Base-by-base conservation (phyloP, 2,113 vertebrate species). In the Saguinus imperator region DNA sequence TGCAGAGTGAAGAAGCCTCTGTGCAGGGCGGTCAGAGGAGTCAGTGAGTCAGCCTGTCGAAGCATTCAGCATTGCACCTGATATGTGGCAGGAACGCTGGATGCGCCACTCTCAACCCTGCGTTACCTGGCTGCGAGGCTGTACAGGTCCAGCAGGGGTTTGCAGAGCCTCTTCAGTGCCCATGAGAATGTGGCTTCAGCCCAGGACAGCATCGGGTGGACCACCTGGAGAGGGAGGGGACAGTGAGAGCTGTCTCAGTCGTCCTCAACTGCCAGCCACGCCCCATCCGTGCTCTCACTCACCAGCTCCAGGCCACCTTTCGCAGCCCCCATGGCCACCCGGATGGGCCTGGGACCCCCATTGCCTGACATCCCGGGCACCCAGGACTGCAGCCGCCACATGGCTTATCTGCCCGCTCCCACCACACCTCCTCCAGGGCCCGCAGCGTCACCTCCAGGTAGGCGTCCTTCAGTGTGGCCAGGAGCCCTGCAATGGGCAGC, bases 371-470 rank as follows among this genome's bases (percentile, higher is more conserved):
- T 66, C 79, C 98, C 87, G 35, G 99, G 98, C 29, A 99, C 89
- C 76, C 98, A 97, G 52, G 98, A 96, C 91, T 97, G 97, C 94
- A 99, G 95, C 73, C 94, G 94, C 66, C 87, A 96, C 64, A 98
- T 83, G 96, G 98, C 99, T 95, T 66, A 3, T 98, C 95, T 1
- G 98, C 98, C n/a, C 94, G 96, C 73, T 99, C 98, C 90, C 73
- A 98, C 99, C 99, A 99, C 55, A 98, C 97, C 2, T 97, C 92
- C 25, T 99, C 99, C 97, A 99, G 93, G 84, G 97, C 97, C 96
- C 97, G 98, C 86, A 98, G 98, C 1, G 97, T 99, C 86, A 99
- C 99, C 43, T 99, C 99, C 0, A 99, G 98, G 97, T 99, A 99
- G 50, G 99, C 99, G 1, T 98, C 99, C 66, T 99, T 99, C 95